Percentiles rank a stretch among this genome's conserved stretches.
Conservation (phyloP, 1,140 invertebrate species). For the Neodiprion fabricii region DNA sequence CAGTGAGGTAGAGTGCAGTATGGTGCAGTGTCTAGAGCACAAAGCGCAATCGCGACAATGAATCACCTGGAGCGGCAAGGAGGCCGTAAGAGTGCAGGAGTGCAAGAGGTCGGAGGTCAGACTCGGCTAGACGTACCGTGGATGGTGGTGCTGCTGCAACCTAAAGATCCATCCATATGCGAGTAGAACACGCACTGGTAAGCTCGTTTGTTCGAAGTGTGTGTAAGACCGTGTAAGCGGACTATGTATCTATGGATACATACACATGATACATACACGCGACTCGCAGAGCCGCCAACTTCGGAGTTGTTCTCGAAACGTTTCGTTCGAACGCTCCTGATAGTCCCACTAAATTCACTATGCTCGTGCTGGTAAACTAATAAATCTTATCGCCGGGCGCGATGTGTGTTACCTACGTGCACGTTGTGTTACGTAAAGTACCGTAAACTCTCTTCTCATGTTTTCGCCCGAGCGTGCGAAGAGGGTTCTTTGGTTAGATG, state of each 20-base stretch:
- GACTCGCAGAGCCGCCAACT: background rate
- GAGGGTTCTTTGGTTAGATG: too few relatives aligned
- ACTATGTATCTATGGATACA: too few relatives aligned
- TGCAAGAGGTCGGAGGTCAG: background rate
- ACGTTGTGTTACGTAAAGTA: too few relatives aligned
- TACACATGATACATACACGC: too few relatives aligned
- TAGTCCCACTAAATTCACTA: background rate
- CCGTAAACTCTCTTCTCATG: too few relatives aligned
- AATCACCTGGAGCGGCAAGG: background rate
- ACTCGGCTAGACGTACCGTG: background rate
- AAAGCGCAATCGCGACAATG: slow-evolving; percentile 3
- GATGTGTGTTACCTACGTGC: too few relatives aligned
- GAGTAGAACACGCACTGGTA: too few relatives aligned
- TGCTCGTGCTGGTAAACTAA: background rate
- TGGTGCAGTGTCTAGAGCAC: background rate
- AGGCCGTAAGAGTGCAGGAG: background rate
- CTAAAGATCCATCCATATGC: too few relatives aligned
- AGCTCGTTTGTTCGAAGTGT: too few relatives aligned
- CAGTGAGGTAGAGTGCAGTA: background rate
- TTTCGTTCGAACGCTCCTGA: background rate
- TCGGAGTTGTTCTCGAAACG: background rate
- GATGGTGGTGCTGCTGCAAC: background rate
- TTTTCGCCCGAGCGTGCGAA: too few relatives aligned
- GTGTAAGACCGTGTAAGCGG: too few relatives aligned
- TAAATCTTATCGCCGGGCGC: background rate